Evolutionary conservation across 2,888 invertebrate species (phyloP).

Genomic region (Eurois occulta): DNA sequence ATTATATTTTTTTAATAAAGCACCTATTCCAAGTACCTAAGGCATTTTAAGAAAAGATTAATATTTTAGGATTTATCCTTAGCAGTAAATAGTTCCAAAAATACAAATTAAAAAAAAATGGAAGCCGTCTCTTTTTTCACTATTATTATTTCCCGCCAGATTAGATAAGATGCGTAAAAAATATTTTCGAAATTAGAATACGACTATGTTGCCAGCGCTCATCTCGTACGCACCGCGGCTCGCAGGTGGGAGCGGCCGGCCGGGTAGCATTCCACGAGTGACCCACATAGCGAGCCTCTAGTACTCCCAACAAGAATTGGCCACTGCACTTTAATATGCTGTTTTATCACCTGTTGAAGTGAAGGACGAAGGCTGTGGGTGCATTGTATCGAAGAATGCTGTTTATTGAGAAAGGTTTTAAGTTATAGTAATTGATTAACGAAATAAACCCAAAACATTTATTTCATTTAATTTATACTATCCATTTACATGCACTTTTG

Average conservation of each 20-base stretch:
- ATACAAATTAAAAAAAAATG: background rate
- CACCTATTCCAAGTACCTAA: background rate
- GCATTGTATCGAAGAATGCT: constrained; percentile 28
- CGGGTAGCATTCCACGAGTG: constrained; percentile 86
- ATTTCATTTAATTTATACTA: background rate
- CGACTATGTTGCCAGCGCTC: constrained; percentile 67
- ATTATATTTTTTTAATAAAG: background rate
- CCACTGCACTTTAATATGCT: constrained; percentile 32
- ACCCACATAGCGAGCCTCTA: constrained; percentile 84
- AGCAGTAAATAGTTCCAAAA: background rate
- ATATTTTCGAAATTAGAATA: constrained; percentile 67
- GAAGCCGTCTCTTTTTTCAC: background rate
- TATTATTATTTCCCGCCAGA: background rate
- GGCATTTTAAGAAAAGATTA: background rate
- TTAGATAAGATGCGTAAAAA: constrained; percentile 27
- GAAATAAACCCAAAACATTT: background rate
- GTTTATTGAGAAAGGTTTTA: constrained; percentile 27
- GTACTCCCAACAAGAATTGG: constrained; percentile 67
- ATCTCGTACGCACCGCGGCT: constrained; percentile 68
- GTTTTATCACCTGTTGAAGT: constrained; percentile 54
- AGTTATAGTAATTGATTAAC: background rate
- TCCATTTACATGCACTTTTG: background rate
- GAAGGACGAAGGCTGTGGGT: constrained; percentile 40
- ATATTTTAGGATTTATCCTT: background rate
- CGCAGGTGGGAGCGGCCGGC: constrained; percentile 87